Conservation (phyloP, 2,113 vertebrate genomes). For the Prolemur simus region DNA sequence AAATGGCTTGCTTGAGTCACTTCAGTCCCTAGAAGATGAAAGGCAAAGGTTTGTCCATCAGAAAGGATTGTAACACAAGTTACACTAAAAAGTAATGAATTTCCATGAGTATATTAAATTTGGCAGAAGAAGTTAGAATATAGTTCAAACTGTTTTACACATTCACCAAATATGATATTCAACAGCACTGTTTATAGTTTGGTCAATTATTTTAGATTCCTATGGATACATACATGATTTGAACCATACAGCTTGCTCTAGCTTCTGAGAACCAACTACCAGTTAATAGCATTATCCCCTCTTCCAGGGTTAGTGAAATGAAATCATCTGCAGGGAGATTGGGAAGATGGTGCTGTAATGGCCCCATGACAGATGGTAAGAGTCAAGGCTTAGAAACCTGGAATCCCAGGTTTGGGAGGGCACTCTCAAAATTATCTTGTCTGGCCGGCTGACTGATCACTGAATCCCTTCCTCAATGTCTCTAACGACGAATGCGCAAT, state of each 20-base stretch:
- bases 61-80: neutral
- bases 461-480: neutral
- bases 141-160: neutral
- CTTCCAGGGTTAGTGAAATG: neutral
- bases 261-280: neutral
- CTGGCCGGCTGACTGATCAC: neutral
- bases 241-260: neutral
- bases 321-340: neutral
- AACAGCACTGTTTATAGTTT: neutral
- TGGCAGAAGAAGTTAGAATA: neutral
- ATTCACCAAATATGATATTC: neutral
- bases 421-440: neutral
- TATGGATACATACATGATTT: neutral
- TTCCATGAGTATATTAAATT: neutral
- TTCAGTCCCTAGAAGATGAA: neutral
- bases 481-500: neutral
- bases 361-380: neutral
- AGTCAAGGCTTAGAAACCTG: neutral
- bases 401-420: neutral
- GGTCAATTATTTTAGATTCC: constrained; percentile 5
- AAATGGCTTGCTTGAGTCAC: neutral
- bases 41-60: neutral
- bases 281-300: neutral
- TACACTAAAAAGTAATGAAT: neutral
- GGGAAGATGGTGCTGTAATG: neutral